Conservation (phyloP, 2,888 invertebrate species). For the Drosophila sordidula region DNA sequence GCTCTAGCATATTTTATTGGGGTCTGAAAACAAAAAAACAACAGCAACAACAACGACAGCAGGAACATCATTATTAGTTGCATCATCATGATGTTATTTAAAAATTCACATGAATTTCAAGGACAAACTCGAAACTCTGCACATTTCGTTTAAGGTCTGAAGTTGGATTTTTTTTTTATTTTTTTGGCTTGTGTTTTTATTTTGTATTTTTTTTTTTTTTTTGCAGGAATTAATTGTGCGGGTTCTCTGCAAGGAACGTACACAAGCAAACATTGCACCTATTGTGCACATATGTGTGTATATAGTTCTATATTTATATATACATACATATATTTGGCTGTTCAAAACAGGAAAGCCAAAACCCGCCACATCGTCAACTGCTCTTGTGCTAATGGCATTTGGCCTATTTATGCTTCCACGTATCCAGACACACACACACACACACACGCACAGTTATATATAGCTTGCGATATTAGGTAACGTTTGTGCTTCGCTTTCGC, state of each 20-base stretch:
- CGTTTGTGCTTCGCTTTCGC: constrained; percentile 38
- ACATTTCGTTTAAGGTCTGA: constrained; percentile 31
- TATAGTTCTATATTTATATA: constrained; percentile 10
- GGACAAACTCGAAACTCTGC: constrained; percentile 61
- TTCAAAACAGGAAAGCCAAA: constrained; percentile 60
- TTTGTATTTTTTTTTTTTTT: constrained; percentile 41
- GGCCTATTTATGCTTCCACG: constrained; percentile 83
- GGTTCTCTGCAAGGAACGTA: constrained; percentile 58
- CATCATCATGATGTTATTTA: constrained; percentile 34
- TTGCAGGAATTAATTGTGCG: constrained; percentile 74
- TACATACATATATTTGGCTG: constrained; percentile 5
- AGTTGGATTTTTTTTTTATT: constrained; percentile 17
- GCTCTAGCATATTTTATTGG: constrained; percentile 37
- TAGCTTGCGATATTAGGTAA: constrained; percentile 66
- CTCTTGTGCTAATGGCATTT: constrained; percentile 81
- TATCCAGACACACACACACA: constrained; percentile 44
- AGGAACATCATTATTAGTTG: constrained; percentile 12
- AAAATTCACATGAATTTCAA: constrained; percentile 78
- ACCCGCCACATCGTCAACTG: constrained; percentile 54
- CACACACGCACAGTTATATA: constrained; percentile 15
- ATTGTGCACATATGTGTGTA: constrained; percentile 7
- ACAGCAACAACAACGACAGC: constrained; percentile 23
- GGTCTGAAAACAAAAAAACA: constrained; percentile 3
- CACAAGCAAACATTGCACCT: constrained; percentile 40
- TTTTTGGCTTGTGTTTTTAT: constrained; percentile 13